phyloP scores from a whole-genome alignment of 2,113 vertebrate species.

The Gopherus evgoodei region DNA sequence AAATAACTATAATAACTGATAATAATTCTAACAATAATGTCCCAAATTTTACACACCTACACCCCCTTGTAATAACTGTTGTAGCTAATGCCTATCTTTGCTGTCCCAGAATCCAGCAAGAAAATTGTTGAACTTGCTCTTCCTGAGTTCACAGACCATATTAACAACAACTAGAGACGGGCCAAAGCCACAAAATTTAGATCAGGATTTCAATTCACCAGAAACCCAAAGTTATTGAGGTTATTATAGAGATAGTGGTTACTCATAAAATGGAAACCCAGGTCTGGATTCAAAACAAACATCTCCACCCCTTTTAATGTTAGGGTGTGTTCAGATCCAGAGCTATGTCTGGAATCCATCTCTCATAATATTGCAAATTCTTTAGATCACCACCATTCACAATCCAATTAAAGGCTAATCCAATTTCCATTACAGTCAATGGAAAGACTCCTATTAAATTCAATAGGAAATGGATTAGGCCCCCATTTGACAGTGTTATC shows the following conservation, averaged over 20 bases:
- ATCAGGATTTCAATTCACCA: background rate
- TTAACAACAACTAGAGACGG: background rate
- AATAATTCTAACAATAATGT: background rate
- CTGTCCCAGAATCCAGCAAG: background rate
- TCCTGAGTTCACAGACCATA: background rate
- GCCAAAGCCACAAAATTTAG: background rate
- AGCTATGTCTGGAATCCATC: background rate
- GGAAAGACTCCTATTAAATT: background rate
- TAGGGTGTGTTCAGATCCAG: background rate
- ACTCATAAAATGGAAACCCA: background rate
- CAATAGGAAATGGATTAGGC: background rate
- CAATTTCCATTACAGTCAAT: background rate
- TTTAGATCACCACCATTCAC: background rate
- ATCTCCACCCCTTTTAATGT: background rate
- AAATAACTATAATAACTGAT: background rate
- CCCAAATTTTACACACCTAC: background rate
- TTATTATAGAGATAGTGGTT: background rate
- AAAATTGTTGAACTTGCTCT: background rate
- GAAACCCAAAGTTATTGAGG: background rate
- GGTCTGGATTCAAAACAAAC: background rate
- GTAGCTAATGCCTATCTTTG: background rate
- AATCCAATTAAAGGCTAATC: background rate
- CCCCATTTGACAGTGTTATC: background rate
- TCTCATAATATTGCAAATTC: background rate
- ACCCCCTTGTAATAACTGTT: background rate